Percentiles rank a stretch among this genome's conserved stretches.
Conservation (phyloP, 1,140 invertebrate genomes). For the Archivesica marissinica region DNA sequence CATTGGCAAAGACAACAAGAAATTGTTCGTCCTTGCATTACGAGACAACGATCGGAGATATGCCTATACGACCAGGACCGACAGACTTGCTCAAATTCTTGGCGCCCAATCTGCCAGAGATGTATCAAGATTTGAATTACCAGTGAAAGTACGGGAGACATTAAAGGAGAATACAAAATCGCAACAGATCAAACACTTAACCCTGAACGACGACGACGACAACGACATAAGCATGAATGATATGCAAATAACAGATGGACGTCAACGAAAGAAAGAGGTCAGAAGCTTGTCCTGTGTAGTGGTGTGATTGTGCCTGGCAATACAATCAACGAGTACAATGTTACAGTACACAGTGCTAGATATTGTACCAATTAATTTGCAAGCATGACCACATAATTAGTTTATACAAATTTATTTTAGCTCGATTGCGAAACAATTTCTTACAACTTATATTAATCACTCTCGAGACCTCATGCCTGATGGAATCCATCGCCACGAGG, state of each 20-base stretch:
- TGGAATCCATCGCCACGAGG: too few species aligned
- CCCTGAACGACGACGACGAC: not conserved
- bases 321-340: too few species aligned
- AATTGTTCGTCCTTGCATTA: slow-evolving; percentile 39
- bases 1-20: slow-evolving; percentile 53
- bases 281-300: not conserved
- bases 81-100: slow-evolving; percentile 19
- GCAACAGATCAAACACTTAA: slow-evolving; percentile 51
- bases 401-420: too few species aligned
- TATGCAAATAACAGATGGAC: not conserved
- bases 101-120: slow-evolving; percentile 1
- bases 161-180: slow-evolving; percentile 39
- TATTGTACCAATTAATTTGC: too few species aligned
- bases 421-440: too few species aligned
- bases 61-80: not conserved
- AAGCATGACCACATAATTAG: too few species aligned
- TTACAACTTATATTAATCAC: too few species aligned
- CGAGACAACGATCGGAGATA: slow-evolving; percentile 24
- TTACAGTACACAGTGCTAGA: too few species aligned
- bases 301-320: not conserved
- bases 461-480: too few species aligned
- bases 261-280: not conserved
- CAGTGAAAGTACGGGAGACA: slow-evolving; percentile 16
- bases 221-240: not conserved
- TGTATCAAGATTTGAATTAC: slow-evolving; percentile 19